Evolutionary conservation across 2,797 vertebrate genomes (phyloP), one percentile per base, ranked within the genome.

Genomic region (Glyptemys insculpta): DNA sequence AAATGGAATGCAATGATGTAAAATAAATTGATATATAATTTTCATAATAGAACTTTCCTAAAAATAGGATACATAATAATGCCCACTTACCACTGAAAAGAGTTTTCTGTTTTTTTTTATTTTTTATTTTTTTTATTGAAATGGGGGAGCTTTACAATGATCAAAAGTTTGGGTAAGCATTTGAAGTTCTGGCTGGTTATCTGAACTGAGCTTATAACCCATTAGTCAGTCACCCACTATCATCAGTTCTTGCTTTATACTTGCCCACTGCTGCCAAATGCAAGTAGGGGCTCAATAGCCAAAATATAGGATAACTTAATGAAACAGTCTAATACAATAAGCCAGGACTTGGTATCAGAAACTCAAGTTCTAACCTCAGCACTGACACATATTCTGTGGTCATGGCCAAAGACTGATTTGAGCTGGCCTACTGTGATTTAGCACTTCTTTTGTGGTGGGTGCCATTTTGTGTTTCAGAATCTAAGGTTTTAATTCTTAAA

Each of bases 401-500:
- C 5, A 5, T 86, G 53, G 76, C 79, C 56, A 92, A 79, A 7
- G 88, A 89, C 81, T 23, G 0, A 76, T 92, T 92, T 87, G 56
- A 72, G 34, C 81, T 86, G 86, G 94, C 57, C 82, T 86, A 90
- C 85, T 91, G 62, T 29, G 88, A 86, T 91, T 80, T 54, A 25
- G 12, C 72, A 91, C 37, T 72, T 72, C 4, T 81, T 88, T 91
- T 47, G 41, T 47, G 44, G 41, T 12, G 16, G 57, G 11, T 90
- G 65, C 54, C 31, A n/a, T 54, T 74, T 72, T 91, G 56, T 86
- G 82, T 90, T 74, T 47, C 37, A 83, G 92, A 91, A 91, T 84
- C 74, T 59, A 87, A 88, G 78, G 56, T 86, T 95, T 88, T 6
- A 83, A 91, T 94, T 93, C 41, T 56, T 81, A 37, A 54, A 37